Evolutionary conservation across 2,888 invertebrate species (phyloP), one percentile per base, ranked within the genome.

Genomic region (Ochlodes sylvanus): DNA sequence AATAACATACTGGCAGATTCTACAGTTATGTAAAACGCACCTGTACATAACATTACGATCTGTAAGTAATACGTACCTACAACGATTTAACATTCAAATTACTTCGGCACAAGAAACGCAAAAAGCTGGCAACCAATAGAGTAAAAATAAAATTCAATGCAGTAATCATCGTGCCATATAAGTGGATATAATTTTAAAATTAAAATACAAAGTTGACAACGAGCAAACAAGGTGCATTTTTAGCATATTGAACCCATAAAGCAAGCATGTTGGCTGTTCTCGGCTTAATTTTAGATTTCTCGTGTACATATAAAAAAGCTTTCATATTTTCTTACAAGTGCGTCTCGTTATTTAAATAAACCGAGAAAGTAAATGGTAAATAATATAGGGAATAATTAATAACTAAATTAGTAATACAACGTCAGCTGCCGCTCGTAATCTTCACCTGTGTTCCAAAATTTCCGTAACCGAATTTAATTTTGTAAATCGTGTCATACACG

Each of bases 401-500:
- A 50, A 52, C 58, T 65, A 41, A 65, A 60, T 66, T 60, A 60
- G 60, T 60, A 19, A 50, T 38, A 41, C 42, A 66, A 66, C 60
- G 60, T 60, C 66, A 27, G 27, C 27, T 66, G 66, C 60, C 66
- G 42, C 17, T 60, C 66, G 54, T 66, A 66, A 66, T 60, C 42
- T 61, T 60, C 66, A 66, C 60, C 66, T 66, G 66, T 64, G 64
- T 54, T 66, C 42, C 14, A 54, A 66, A 66, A 54, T 66, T 58
- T 66, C 66, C 60, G 66, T 66, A 60, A 66, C 66, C 60, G 32
- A 66, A 66, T 66, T 66, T 66, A 47, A 58, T 65, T 66, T 47
- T 68, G 68, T 72, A 68, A 77, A 74, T 77, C 76, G 77, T 84
- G 85, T 86, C 83, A 85, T 81, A 83, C 78, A 79, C 77, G 77